These are phyloP conservation scores for Pao palembangensis DNA, from an alignment of 2,113 vertebrate genomes.

Conservation along the genomic window DNA sequence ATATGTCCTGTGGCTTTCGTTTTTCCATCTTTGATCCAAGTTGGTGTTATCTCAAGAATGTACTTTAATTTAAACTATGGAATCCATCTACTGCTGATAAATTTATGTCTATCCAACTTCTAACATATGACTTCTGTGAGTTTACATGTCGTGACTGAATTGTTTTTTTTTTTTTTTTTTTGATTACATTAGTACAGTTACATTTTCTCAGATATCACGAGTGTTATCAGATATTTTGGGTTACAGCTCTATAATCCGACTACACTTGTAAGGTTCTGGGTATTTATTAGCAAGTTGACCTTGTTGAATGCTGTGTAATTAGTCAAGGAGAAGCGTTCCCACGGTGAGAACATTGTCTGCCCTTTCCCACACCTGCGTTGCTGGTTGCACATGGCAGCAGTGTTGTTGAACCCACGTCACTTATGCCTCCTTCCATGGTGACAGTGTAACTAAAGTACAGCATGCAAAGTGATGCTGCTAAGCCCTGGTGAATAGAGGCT, in stretches of 20 bases:
- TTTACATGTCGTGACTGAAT: no score
- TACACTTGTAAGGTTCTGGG: slow-evolving; percentile 5
- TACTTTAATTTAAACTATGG: no score
- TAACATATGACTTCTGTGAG: no score
- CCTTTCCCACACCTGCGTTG: slow-evolving; percentile 81
- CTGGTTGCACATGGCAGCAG: slow-evolving; percentile 47
- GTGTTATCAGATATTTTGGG: neutral
- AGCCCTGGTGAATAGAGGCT: slow-evolving; percentile 63
- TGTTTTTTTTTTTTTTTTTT: no score
- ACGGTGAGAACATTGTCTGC: slow-evolving; percentile 68
- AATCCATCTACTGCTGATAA: no score
- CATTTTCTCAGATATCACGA: no score
- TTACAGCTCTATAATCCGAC: neutral
- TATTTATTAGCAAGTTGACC: slow-evolving; percentile 63
- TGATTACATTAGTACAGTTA: no score
- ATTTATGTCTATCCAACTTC: no score
- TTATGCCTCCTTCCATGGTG: slow-evolving; percentile 34
- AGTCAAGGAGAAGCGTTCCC: slow-evolving; percentile 74
- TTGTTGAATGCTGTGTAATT: slow-evolving; percentile 51
- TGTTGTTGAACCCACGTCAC: slow-evolving; percentile 70
- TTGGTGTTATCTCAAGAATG: neutral
- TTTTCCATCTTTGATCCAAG: neutral
- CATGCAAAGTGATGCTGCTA: slow-evolving; percentile 58
- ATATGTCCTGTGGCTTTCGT: neutral
- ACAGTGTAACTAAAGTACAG: slow-evolving; percentile 69